A percentile compares a stretch with the other conserved stretches of the same genome.
phyloP scores from a whole-genome alignment of 2,888 invertebrate genomes.

The Gymnocheta viridis region DNA sequence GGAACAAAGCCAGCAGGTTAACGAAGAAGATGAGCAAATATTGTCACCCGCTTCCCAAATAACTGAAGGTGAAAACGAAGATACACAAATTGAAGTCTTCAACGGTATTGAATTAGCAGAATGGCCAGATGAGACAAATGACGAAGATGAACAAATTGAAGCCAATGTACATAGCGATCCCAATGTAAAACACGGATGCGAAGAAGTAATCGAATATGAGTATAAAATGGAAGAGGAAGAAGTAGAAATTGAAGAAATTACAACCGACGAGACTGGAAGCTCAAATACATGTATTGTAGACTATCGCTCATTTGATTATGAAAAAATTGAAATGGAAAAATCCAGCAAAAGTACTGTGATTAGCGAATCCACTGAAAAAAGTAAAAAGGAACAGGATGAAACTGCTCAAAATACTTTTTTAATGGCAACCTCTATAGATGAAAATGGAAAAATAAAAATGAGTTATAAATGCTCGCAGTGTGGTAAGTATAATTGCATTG shows the following conservation, averaged over 20 bases:
- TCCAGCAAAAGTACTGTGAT: constrained; percentile 4
- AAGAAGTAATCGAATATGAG: constrained; percentile 57
- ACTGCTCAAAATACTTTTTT: constrained; percentile 30
- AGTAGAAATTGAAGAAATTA: constrained; percentile 27
- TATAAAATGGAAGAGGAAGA: constrained; percentile 49
- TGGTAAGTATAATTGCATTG: no score
- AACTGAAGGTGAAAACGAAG: constrained; percentile 2
- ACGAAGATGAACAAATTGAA: constrained; percentile 11
- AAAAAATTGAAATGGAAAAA: constrained; percentile 14
- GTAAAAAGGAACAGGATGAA: background rate
- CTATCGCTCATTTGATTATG: constrained; percentile 25
- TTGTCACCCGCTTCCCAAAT: background rate
- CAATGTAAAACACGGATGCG: background rate
- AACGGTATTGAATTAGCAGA: constrained; percentile 26
- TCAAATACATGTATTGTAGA: constrained; percentile 25
- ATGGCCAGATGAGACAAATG: constrained; percentile 40
- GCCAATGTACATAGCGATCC: background rate
- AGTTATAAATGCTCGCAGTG: constrained; percentile 59
- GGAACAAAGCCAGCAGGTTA: background rate
- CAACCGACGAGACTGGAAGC: constrained; percentile 10
- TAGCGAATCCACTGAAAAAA: constrained; percentile 16
- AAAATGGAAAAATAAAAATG: constrained; percentile 62
- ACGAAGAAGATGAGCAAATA: background rate
- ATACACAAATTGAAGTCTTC: background rate
- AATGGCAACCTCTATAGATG: constrained; percentile 50